Evolutionary conservation across 2,797 vertebrate species (phyloP).

Genomic region (Sarcoramphus papa): DNA sequence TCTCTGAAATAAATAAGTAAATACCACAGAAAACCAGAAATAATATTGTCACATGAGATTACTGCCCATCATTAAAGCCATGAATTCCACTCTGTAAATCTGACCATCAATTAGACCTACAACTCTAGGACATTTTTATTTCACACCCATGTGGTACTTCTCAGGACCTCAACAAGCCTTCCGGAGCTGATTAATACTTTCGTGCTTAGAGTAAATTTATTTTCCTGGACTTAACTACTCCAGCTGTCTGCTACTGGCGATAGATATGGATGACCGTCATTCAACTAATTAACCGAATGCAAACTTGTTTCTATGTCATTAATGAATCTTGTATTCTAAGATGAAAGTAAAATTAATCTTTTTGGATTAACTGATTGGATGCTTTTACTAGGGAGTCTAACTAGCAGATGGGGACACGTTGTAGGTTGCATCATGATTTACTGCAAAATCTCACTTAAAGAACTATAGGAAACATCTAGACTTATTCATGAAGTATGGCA

Average conservation of each 20-base stretch:
- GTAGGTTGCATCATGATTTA: background rate
- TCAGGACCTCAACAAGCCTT: background rate
- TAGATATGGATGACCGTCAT: constrained; percentile 72
- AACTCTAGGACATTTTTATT: background rate
- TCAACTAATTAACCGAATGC: constrained; percentile 74
- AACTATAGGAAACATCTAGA: background rate
- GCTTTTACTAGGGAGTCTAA: background rate
- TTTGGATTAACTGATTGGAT: background rate
- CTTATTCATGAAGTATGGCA: background rate
- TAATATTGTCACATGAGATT: background rate
- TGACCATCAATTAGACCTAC: background rate
- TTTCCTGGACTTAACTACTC: constrained; percentile 73
- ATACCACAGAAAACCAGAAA: background rate
- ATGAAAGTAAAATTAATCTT: constrained; percentile 56
- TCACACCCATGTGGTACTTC: background rate
- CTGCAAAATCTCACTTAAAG: background rate
- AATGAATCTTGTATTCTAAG: constrained; percentile 51
- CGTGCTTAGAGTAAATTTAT: constrained; percentile 71
- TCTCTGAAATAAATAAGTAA: background rate
- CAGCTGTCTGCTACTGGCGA: constrained; percentile 64
- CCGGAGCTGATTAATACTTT: constrained; percentile 68
- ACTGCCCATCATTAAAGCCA: background rate
- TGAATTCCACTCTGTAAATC: background rate
- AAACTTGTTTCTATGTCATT: constrained; percentile 65
- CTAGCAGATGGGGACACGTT: background rate